Base-by-base conservation (phyloP, 2,113 vertebrate genomes). In the Plecotus auritus region DNA sequence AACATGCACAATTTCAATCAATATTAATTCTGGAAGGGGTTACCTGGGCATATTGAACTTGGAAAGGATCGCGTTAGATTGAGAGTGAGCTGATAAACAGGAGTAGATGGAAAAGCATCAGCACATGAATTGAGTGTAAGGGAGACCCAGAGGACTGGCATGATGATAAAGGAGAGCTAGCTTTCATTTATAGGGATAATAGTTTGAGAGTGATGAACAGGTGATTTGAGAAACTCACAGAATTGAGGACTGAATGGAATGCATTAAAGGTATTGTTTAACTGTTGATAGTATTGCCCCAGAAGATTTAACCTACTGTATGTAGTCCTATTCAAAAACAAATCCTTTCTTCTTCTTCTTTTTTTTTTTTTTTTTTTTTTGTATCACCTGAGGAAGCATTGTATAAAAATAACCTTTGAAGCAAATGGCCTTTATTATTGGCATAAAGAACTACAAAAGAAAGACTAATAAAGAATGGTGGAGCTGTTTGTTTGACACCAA, bases 401-500 rank as follows among this genome's bases (percentile, higher is more conserved):
- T 95, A 61, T 30, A 59, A 93, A 95, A 91, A 86, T 51, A 85
- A 64, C 23, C 64, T 82, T 92, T 64, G 45, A 92, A 85, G 85
- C 64, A 89, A 87, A 74, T 64, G 16, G 32, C 32, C 85, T 97
- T 96, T 95, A 74, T 95, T 95, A 49, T 90, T 80, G 49, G n/a
- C n/a, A 77, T 83, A 94, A 94, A 97, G 32, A 2, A 76, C 17
- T 92, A 85, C 20, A 90, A 93, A 93, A 96, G 59, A 45, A 94
- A 96, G 92, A 54, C n/a, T 78, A 93, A 86, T 89, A 90, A 93
- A 72, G 84, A 89, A 81, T 14, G 87, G 23, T 32, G 16, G 56
- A 59, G 64, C 54, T 66, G 47, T 93, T 97, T 78, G 42, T 91
- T 88, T 61, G 59, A 95, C 51, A 95, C 28, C 54, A 78, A 59